Percentiles rank a stretch among this genome's conserved stretches.
These are phyloP conservation scores for Zeuzera pyrina DNA, from an alignment of 2,888 invertebrate genomes.

Conservation along the genomic window DNA sequence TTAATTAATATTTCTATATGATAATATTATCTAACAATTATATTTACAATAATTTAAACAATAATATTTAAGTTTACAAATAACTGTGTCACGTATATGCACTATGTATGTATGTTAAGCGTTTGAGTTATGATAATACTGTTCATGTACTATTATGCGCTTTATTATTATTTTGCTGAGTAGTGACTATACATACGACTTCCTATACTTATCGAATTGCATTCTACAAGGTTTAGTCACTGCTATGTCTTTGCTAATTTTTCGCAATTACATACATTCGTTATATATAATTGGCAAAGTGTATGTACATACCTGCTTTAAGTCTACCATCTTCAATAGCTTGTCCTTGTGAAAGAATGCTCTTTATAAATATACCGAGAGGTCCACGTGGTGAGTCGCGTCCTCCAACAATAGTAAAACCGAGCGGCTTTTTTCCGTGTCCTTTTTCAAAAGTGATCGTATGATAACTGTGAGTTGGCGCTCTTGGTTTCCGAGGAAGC, in stretches of 20 bases:
- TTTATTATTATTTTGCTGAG: slow-evolving; percentile 35
- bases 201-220: slow-evolving; percentile 44
- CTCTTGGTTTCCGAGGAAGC: slow-evolving; percentile 79
- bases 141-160: slow-evolving; percentile 19
- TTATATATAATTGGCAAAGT: too few species aligned
- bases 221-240: slow-evolving; percentile 25
- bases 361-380: slow-evolving; percentile 89
- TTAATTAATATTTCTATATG: too few species aligned
- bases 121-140: too few species aligned
- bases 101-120: too few species aligned
- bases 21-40: too few species aligned
- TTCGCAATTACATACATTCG: background rate
- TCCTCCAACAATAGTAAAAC: slow-evolving; percentile 93
- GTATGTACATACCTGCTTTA: slow-evolving; percentile 81
- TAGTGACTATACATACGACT: slow-evolving; percentile 29
- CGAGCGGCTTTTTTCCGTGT: slow-evolving; percentile 85
- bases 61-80: too few species aligned
- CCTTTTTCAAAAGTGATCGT: slow-evolving; percentile 86
- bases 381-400: slow-evolving; percentile 88
- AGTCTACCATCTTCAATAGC: slow-evolving; percentile 88
- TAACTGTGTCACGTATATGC: too few species aligned
- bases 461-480: slow-evolving; percentile 78
- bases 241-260: background rate
- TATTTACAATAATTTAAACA: too few species aligned
- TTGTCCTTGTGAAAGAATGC: slow-evolving; percentile 86